Base-by-base conservation (phyloP, 1,140 invertebrate species). In the Tachypleus tridentatus region DNA sequence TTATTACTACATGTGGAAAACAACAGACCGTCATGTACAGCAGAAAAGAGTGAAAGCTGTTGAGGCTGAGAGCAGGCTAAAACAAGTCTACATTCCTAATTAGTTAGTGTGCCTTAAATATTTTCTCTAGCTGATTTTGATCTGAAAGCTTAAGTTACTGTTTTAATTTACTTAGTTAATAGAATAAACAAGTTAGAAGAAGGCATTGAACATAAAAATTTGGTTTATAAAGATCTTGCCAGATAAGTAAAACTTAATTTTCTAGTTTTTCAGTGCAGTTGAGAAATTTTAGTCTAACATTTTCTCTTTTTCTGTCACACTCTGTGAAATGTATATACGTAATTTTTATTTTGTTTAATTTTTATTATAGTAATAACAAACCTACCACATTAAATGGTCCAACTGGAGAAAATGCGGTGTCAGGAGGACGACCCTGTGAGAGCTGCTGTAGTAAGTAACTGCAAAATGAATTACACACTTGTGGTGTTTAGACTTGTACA, bases 1-100 rank as follows among this genome's bases (percentile, higher is more conserved):
- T 79, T 99, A 99, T 81, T 99, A 99, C 80, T 99, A 99, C 77
- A 98, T 99, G 95, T 99, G 97, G 97, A 99, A 99, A 82, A 99
- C 97, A 68, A 98, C 97, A 59, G 95, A 99, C 80, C 86, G 95
- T 76, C 98, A 98, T 80, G 94, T 98, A 58, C 95, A 97, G 76
- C 91, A 97, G 77, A 98, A 98, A 77, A 84, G 95, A 72, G 90
- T 98, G 0, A 99, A 99, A 80, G 93, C 93, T 67, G 93, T 95
- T 6, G 96, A 99, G 78, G 92, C 93, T 67, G 96, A 98, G 78
- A 93, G 91, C 71, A 97, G 97, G 80, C 80, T 98, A 65, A 99
- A 99, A 79, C 94, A 96, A 82, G 89, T 99, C 73, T 99, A 98
- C 84, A 98, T 99, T 87, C 97, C 97, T 76, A 97, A 94, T 80